Conservation (phyloP, 1,140 invertebrate species). For the Melipona quadrifasciata region DNA sequence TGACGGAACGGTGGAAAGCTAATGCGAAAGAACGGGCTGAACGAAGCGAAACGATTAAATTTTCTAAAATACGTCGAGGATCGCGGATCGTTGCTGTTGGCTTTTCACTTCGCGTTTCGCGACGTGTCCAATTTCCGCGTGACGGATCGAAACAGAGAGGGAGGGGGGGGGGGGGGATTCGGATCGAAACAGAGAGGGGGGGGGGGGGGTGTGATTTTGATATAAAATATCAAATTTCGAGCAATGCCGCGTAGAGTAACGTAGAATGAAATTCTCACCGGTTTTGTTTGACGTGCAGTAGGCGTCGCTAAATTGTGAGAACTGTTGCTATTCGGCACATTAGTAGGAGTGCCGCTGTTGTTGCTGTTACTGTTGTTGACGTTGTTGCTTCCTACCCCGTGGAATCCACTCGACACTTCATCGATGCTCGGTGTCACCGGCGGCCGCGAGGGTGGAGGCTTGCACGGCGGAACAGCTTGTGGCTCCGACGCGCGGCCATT, state of each 20-base stretch:
- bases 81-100: too few species aligned
- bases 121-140: too few species aligned
- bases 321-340: conserved; percentile 74
- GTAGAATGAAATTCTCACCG: conserved; percentile 51
- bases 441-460: conserved; percentile 74
- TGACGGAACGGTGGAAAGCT: not conserved
- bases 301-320: conserved; percentile 73
- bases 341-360: conserved; percentile 67
- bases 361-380: conserved; percentile 60
- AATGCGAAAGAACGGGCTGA: not conserved
- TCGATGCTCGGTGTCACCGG: conserved; percentile 73
- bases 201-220: not conserved
- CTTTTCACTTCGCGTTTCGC: too few species aligned
- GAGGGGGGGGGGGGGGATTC: too few species aligned
- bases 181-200: too few species aligned
- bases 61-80: too few species aligned
- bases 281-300: conserved; percentile 72
- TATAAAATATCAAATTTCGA: not conserved
- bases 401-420: conserved; percentile 61
- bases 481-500: conserved; percentile 71
- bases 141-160: too few species aligned
- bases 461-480: conserved; percentile 73
- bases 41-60: too few species aligned
- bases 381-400: conserved; percentile 53
- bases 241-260: not conserved